Base-by-base conservation (phyloP, 2,113 vertebrate species). In the Pontoporia blainvillei region DNA sequence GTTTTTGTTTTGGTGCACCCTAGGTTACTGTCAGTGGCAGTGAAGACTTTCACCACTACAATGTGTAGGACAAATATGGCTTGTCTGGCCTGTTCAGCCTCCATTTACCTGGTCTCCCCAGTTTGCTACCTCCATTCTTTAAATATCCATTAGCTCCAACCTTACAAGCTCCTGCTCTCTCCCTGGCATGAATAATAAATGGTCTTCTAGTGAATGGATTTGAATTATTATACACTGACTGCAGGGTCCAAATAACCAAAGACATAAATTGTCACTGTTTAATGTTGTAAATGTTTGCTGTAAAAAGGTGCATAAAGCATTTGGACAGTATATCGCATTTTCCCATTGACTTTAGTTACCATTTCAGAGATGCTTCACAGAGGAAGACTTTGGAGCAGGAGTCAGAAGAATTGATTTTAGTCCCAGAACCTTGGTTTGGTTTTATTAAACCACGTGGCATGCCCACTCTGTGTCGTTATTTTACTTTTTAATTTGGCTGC, bases 241-340 rank as follows among this genome's bases (percentile, higher is more conserved):
- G 8, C 39, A 59, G 31, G n/a, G 12, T 82, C 36, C n/a, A 88
- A 88, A 89, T 88, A 93, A 90, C 23, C 89, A 95, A 90, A 88
- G 49, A 34, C 52, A 85, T 15, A 69, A 71, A 18, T 31, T 62
- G 3, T 69, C 39, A 69, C 14, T 23, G 59, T 75, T 81, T 11
- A 73, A n/a, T 52, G 23, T 31, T 61, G 41, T 25, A 82, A 31
- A 64, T 27, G 11, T 20, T 75, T 76, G 34, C 36, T 52, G 41
- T 76, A 82, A 81, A 91, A 13, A 81, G 23, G 34, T 18, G 0
- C 2, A 12, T 10, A 67, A 20, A 11, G 14, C 29, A 86, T 92
- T 92, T 90, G 57, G n/a, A 67, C 41, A 94, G 46, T 6, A 29
- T 44, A 86, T 46, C 5, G 73, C 20, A 34, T 49, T 87, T 93